Percentiles rank a stretch among this genome's conserved stretches.
These are phyloP conservation scores for Homarus americanus DNA, from an alignment of 1,140 invertebrate species.

Conservation along the genomic window DNA sequence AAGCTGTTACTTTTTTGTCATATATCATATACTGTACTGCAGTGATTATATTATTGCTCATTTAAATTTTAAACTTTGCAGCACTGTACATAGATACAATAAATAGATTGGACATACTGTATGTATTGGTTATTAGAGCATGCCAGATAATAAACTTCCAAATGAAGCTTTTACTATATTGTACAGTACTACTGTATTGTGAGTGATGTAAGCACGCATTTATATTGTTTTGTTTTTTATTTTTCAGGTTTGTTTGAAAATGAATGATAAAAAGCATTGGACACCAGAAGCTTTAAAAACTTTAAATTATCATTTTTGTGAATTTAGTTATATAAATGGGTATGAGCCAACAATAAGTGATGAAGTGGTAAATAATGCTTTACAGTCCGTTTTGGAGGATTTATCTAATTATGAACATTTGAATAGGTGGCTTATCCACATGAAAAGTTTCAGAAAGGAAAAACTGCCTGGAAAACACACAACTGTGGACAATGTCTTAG, in stretches of 20 bases:
- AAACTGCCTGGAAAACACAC: background rate
- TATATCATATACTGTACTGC: too few relatives aligned
- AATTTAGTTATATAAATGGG: conserved; percentile 31
- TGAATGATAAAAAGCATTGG: conserved; percentile 5
- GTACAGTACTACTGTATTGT: too few relatives aligned
- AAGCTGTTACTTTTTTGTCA: too few relatives aligned
- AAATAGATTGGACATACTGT: too few relatives aligned
- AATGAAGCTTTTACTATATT: too few relatives aligned
- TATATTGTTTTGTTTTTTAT: too few relatives aligned
- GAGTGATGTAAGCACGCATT: too few relatives aligned
- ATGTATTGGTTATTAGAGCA: too few relatives aligned
- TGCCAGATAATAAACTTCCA: too few relatives aligned
- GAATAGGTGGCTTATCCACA: conserved; percentile 33
- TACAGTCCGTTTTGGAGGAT: background rate
- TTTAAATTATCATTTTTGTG: conserved; percentile 18
- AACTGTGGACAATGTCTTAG: conserved; percentile 7
- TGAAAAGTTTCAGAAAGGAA: conserved; percentile 1
- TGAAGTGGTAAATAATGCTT: background rate
- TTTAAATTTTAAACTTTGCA: too few relatives aligned
- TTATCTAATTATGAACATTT: conserved; percentile 9
- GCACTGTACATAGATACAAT: too few relatives aligned
- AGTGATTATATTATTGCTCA: too few relatives aligned
- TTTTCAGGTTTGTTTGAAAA: conserved; percentile 29
- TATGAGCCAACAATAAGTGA: conserved; percentile 31
- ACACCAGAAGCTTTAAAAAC: conserved; percentile 20